Evolutionary conservation across 2,113 vertebrate species (phyloP).

Genomic region (Bothrops jararaca): DNA sequence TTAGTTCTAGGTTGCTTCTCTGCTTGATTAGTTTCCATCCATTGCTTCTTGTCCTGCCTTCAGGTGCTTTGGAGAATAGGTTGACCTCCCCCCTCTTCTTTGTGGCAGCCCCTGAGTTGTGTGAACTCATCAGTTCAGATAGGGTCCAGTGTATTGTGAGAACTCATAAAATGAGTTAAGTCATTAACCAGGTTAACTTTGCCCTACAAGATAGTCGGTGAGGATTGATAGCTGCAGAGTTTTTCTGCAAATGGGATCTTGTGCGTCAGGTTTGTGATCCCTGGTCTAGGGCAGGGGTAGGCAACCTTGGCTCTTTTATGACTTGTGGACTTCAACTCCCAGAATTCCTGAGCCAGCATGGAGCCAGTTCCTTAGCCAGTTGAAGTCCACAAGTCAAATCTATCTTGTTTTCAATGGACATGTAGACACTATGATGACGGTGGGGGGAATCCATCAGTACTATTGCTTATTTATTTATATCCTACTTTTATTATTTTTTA

Average conservation of each 20-base stretch:
- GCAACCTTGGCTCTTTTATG: no score
- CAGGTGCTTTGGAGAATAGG: no score
- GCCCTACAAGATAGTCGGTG: no score
- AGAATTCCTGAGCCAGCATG: no score
- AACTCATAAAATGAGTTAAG: neutral
- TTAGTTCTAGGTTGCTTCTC: neutral
- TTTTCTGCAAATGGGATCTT: neutral
- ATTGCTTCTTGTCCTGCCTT: neutral
- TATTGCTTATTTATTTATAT: neutral
- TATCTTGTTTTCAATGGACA: neutral
- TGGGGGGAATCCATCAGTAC: neutral
- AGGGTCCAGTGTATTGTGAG: neutral
- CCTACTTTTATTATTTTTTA: neutral
- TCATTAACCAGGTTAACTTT: neutral
- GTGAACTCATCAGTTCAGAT: neutral
- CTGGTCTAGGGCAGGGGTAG: neutral
- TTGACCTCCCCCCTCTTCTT: no score
- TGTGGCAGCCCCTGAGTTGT: neutral
- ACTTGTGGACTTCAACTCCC: no score
- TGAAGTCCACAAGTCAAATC: neutral
- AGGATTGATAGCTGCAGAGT: neutral
- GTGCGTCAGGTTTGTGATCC: no score
- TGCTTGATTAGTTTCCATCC: neutral
- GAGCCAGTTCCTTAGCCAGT: no score
- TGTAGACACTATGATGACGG: neutral